Percentiles rank a stretch among this genome's conserved stretches.
Evolutionary conservation across 2,797 vertebrate genomes (phyloP).

Genomic region (Crocidura indochinensis): DNA sequence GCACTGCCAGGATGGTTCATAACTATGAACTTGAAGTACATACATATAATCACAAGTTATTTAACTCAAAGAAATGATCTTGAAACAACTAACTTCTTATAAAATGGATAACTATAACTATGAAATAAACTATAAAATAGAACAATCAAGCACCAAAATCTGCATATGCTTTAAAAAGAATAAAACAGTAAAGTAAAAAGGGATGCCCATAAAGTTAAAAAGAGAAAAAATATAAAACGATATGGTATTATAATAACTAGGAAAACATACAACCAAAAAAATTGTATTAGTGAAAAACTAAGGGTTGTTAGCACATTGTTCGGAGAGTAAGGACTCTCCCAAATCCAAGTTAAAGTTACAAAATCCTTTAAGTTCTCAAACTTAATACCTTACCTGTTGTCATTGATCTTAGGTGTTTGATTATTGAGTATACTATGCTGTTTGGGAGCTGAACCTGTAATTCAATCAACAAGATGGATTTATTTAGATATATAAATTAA

Average conservation of each 20-base stretch:
- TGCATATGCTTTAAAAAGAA: slow-evolving; percentile 56
- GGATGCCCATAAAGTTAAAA: background rate
- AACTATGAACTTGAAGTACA: slow-evolving; percentile 59
- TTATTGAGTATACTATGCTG: slow-evolving; percentile 86
- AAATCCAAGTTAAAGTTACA: background rate
- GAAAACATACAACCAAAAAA: slow-evolving; percentile 31
- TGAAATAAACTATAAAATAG: background rate
- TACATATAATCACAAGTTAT: background rate
- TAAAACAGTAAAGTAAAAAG: slow-evolving; percentile 6
- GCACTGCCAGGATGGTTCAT: too few relatives aligned
- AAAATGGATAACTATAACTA: background rate
- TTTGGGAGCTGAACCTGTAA: slow-evolving; percentile 87
- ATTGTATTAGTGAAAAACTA: too few relatives aligned
- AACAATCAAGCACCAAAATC: slow-evolving; percentile 24
- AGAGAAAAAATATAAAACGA: background rate
- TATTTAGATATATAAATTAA: slow-evolving; percentile 7
- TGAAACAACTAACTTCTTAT: slow-evolving; percentile 49
- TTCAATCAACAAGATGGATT: slow-evolving; percentile 81
- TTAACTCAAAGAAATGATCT: slow-evolving; percentile 42
- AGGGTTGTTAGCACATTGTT: too few relatives aligned
- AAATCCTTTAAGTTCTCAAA: slow-evolving; percentile 22
- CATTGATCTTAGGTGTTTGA: slow-evolving; percentile 86
- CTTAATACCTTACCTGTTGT: slow-evolving; percentile 88
- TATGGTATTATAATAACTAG: background rate
- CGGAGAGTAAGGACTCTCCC: too few relatives aligned